These are phyloP conservation scores for Actinopyga echinites DNA, from an alignment of 53 echinoderm and acorn worm genomes.

Conservation along the genomic window DNA sequence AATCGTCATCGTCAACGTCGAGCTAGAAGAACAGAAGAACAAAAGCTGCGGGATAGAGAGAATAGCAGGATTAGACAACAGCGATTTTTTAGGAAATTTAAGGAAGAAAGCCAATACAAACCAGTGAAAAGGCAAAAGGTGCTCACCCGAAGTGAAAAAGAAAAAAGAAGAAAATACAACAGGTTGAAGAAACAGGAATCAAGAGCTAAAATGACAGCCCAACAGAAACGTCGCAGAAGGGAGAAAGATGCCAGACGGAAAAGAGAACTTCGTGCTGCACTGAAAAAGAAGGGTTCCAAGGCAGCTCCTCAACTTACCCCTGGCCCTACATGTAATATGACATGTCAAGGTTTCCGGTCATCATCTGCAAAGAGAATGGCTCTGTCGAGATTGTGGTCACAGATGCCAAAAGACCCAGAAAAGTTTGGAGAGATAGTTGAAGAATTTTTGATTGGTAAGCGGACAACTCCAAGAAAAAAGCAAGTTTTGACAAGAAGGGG, in stretches of 20 bases:
- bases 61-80: neutral
- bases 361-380: no score
- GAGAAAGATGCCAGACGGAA: neutral
- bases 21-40: conserved; percentile 4
- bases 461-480: conserved; percentile 31
- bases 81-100: neutral
- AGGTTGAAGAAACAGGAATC: neutral
- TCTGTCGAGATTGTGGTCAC: neutral
- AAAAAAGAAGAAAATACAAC: conserved; percentile 3
- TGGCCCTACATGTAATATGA: no score
- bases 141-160: conserved; percentile 13
- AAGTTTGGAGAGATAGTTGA: conserved; percentile 30
- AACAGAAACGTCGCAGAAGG: neutral
- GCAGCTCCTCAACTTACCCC: no score
- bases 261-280: neutral
- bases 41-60: conserved; percentile 6
- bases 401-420: conserved; percentile 4
- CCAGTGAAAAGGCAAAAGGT: neutral
- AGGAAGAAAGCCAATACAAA: neutral
- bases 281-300: neutral
- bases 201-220: neutral
- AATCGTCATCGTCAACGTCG: neutral
- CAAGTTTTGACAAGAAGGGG: neutral
- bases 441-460: neutral
- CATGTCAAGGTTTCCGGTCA: no score